Evolutionary conservation across 2,888 invertebrate genomes (phyloP).

Genomic region (Mactromeris polynyma): DNA sequence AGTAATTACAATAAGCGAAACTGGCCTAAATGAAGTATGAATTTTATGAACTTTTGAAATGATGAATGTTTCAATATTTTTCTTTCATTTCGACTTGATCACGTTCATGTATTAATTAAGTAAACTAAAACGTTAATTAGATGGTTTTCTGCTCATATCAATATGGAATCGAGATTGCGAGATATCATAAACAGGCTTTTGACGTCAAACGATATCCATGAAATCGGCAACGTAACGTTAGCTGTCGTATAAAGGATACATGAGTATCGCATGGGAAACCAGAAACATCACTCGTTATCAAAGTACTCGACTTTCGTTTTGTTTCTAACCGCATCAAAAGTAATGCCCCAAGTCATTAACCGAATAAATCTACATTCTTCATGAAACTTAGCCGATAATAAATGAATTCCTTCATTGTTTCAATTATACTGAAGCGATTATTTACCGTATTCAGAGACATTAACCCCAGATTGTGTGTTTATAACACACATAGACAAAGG

Average conservation of each 20-base stretch:
- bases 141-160: too few species aligned
- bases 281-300: neutral
- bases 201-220: too few species aligned
- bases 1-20: too few species aligned
- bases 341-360: conserved; percentile 25
- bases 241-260: neutral
- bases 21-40: too few species aligned
- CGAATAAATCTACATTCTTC: conserved; percentile 32
- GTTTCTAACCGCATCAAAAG: neutral
- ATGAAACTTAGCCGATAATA: conserved; percentile 33
- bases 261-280: neutral
- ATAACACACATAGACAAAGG: conserved; percentile 1
- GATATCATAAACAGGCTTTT: too few species aligned
- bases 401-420: conserved; percentile 27
- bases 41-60: too few species aligned
- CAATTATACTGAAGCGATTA: conserved; percentile 20
- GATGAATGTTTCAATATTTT: too few species aligned
- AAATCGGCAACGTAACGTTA: neutral
- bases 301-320: conserved; percentile 1
- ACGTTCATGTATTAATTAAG: too few species aligned
- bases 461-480: neutral
- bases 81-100: too few species aligned
- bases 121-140: too few species aligned
- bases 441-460: conserved; percentile 26
- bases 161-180: too few species aligned